These are phyloP conservation scores for Atta texana DNA, from an alignment of 1,140 invertebrate genomes.

Conservation along the genomic window DNA sequence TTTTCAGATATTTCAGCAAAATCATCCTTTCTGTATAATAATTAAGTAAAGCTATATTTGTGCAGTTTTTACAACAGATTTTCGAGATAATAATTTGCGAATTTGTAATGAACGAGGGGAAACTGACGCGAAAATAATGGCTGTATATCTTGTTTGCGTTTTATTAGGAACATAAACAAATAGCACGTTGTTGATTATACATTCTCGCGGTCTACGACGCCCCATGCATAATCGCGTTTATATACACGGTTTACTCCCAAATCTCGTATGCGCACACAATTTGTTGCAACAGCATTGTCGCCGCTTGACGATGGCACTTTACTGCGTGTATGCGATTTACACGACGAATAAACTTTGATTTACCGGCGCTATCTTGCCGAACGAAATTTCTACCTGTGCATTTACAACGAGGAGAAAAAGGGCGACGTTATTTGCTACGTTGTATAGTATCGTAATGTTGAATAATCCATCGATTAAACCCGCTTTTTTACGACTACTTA, in stretches of 20 bases:
- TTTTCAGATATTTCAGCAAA: too few relatives aligned
- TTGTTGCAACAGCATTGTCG: constrained; percentile 49
- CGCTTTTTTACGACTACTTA: background rate
- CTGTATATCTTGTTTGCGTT: constrained; percentile 55
- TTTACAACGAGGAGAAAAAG: background rate
- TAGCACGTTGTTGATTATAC: constrained; percentile 59
- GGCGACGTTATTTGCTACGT: background rate
- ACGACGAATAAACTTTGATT: constrained; percentile 62
- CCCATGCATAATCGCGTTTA: constrained; percentile 33
- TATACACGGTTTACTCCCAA: constrained; percentile 10
- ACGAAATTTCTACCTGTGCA: constrained; percentile 26
- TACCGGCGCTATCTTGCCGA: constrained; percentile 33
- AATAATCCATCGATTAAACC: constrained; percentile 30
- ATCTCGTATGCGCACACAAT: constrained; percentile 39
- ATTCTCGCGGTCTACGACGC: constrained; percentile 23
- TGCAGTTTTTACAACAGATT: background rate
- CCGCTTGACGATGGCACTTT: constrained; percentile 50
- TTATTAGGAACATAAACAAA: constrained; percentile 78
- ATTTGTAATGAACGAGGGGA: background rate
- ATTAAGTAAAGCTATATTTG: background rate
- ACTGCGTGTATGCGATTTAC: constrained; percentile 44
- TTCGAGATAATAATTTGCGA: constrained; percentile 3
- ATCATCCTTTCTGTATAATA: background rate
- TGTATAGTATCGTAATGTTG: background rate
- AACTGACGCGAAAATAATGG: background rate